phyloP scores from a whole-genome alignment of 2,797 vertebrate species.

The Prionace glauca region DNA sequence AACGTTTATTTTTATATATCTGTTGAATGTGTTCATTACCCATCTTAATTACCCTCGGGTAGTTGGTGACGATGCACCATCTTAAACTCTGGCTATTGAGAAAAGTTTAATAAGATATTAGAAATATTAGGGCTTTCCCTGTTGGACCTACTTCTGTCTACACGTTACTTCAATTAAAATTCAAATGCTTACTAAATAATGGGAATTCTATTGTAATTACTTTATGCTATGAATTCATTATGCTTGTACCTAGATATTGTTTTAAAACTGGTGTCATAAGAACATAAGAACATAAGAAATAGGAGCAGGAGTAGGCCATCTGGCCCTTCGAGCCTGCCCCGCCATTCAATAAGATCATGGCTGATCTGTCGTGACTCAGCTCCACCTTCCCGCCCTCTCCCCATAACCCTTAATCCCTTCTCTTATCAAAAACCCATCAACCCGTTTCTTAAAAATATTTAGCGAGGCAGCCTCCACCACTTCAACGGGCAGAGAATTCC shows the following conservation, averaged over 20 bases:
- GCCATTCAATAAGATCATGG: no score
- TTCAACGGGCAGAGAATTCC: no score
- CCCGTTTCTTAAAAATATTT: no score
- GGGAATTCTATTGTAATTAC: not conserved
- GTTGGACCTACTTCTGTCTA: not conserved
- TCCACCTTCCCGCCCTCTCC: no score
- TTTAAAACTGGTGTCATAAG: not conserved
- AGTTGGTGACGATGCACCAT: not conserved
- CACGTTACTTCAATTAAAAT: not conserved
- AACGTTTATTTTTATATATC: not conserved
- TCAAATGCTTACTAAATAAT: not conserved
- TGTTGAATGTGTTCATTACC: not conserved
- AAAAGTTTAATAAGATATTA: not conserved
- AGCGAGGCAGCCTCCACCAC: no score
- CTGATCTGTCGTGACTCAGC: no score
- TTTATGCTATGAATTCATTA: not conserved
- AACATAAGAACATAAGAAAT: no score
- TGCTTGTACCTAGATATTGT: not conserved
- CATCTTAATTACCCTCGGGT: not conserved
- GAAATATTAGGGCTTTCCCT: not conserved
- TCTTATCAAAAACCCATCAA: no score
- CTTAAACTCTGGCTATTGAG: not conserved
- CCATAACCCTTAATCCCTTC: no score
- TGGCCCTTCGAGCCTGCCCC: no score
- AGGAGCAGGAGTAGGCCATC: no score